A percentile compares a stretch with the other conserved stretches of the same genome.
These are phyloP conservation scores for Crotalus horridus DNA, from an alignment of 2,113 vertebrate species.

Conservation along the genomic window DNA sequence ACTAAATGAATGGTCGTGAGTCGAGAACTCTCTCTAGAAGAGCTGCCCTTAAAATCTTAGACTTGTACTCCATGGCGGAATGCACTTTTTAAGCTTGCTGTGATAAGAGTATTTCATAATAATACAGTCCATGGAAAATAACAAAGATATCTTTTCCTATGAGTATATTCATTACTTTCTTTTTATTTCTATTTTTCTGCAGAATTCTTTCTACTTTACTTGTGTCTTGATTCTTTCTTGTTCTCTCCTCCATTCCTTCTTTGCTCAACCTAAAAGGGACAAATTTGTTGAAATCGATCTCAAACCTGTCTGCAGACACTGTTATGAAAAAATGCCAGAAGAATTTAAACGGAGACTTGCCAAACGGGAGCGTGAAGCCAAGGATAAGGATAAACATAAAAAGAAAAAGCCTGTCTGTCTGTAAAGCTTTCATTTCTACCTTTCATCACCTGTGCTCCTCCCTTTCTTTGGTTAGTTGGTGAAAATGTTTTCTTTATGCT, in stretches of 20 bases:
- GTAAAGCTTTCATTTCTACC: slow-evolving; percentile 75
- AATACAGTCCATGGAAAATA: not conserved
- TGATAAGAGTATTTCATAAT: not conserved
- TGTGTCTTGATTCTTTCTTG: slow-evolving; percentile 58
- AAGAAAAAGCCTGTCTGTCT: slow-evolving; percentile 94
- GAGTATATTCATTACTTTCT: slow-evolving; percentile 4
- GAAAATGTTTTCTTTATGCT: slow-evolving; percentile 32
- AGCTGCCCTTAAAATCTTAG: not conserved
- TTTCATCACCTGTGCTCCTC: slow-evolving; percentile 65
- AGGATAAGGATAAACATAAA: slow-evolving; percentile 88
- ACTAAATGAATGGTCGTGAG: not conserved
- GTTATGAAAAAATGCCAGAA: slow-evolving; percentile 95
- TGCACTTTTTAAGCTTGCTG: not conserved
- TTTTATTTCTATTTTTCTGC: slow-evolving; percentile 44
- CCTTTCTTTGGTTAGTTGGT: slow-evolving; percentile 81
- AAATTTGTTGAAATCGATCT: slow-evolving; percentile 99
- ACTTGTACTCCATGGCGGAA: not conserved
- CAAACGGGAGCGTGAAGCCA: slow-evolving; percentile 87
- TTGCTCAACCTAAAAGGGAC: slow-evolving; percentile 78
- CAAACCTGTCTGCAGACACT: slow-evolving; percentile 97
- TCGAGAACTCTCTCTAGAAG: not conserved
- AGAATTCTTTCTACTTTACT: slow-evolving; percentile 39
- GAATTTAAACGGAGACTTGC: slow-evolving; percentile 93
- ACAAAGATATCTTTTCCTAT: not conserved
- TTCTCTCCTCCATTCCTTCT: slow-evolving; percentile 65